A percentile compares a stretch with the other conserved stretches of the same genome.
phyloP scores from a whole-genome alignment of 2,888 invertebrate species.

The Lasioglossum calceatum region DNA sequence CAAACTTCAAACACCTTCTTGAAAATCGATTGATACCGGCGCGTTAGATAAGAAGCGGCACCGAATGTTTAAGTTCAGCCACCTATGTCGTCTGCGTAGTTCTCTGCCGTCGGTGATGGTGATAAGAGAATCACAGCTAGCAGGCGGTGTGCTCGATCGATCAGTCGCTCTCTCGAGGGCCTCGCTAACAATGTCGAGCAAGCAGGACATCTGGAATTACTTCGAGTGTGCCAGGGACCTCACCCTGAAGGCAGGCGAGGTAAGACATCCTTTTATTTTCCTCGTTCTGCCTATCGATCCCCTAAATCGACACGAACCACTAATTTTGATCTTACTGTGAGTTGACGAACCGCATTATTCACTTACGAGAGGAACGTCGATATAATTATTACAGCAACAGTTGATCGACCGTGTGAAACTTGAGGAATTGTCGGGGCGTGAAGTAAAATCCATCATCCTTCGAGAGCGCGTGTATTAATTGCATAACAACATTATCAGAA shows the following conservation, averaged over 20 bases:
- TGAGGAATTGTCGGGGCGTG: neutral
- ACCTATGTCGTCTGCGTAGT: slow-evolving; percentile 40
- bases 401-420: neutral
- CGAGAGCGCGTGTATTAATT: neutral
- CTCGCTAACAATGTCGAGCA: slow-evolving; percentile 69
- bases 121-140: slow-evolving; percentile 66
- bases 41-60: neutral
- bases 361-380: neutral
- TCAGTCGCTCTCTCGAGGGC: slow-evolving; percentile 65
- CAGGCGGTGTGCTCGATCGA: slow-evolving; percentile 38
- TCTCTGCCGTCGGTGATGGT: slow-evolving; percentile 60
- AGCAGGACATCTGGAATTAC: slow-evolving; percentile 69
- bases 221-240: slow-evolving; percentile 75
- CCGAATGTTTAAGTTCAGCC: slow-evolving; percentile 50
- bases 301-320: neutral
- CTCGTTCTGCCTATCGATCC: neutral
- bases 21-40: neutral
- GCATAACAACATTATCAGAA: neutral
- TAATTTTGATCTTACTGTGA: too few species aligned
- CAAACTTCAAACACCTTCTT: slow-evolving; percentile 38
- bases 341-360: neutral
- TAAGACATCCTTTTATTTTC: slow-evolving; percentile 49
- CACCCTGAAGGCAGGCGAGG: slow-evolving; percentile 76
- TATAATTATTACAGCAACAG: neutral
- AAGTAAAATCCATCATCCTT: neutral